Evolutionary conservation across 2,113 vertebrate genomes (phyloP), one percentile per base, ranked within the genome.

Genomic region (Syngnathus floridae): DNA sequence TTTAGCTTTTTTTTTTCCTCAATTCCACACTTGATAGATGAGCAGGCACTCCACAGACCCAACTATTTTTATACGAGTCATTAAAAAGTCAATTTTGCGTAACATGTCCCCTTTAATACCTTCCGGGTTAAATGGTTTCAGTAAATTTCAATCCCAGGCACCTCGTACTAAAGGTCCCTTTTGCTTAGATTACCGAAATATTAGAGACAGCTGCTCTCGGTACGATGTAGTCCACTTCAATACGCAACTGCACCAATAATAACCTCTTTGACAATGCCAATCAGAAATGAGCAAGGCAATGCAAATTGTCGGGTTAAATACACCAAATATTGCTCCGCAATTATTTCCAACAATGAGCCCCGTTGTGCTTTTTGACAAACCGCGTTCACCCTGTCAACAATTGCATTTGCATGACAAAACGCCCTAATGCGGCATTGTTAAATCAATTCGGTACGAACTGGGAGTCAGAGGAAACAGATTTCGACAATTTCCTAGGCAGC

Each of bases 371-470:
- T 26, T 35, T 16, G 13, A 31, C 26, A 16, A 31, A 31, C 22
- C 52, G 22, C 26, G 26, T 31, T 55, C 22, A 22, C 22, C 21
- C 52, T 14, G 4, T 56, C 26, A 56, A 56, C 26, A 56, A 35
- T 35, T 17, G 13, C 54, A 56, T 56, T 56, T 56, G 54, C 54
- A 35, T 56, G 54, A 56, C 54, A 56, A 56, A 56, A 56, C 26
- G 13, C 26, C 26, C 54, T 31, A 14, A 56, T 35, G 26, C 6
- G 13, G 26, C 54, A 8, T 56, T 35, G 54, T 56, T 56, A 5
- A 56, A 56, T 56, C 54, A 36, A 56, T 56, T 56, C 17, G 13
- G 22, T 16, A 8, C 14, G 4, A 56, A 56, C 2, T 26, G 54
- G 26, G 54, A 56, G 54, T 35, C 54, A 17, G 54, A 56, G 26